These are phyloP conservation scores for Falco novaeseelandiae DNA, from an alignment of 2,797 vertebrate genomes.

Conservation along the genomic window DNA sequence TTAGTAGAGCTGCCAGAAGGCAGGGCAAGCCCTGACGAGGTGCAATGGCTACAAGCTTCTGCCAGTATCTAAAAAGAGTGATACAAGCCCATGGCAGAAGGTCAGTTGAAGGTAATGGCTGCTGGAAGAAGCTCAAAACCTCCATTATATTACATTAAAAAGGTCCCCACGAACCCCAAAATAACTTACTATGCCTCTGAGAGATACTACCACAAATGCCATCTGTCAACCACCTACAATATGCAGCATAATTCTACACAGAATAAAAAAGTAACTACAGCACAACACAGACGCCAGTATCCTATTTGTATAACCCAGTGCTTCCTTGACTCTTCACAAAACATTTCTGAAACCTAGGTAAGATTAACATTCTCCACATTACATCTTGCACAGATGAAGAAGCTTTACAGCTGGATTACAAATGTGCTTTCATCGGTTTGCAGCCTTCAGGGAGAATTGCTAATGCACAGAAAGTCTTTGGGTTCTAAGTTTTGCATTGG, in stretches of 20 bases:
- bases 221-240: constrained; percentile 2
- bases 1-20: not conserved
- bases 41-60: not conserved
- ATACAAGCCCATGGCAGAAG: not conserved
- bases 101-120: not conserved
- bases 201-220: constrained; percentile 1
- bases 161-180: constrained; percentile 9
- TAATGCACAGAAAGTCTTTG: not conserved
- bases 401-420: constrained; percentile 10
- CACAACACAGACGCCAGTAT: not conserved
- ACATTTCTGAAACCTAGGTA: not conserved
- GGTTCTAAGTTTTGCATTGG: not conserved
- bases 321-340: not conserved
- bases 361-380: not conserved
- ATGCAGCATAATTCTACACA: not conserved
- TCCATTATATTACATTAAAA: not conserved
- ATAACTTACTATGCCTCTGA: not conserved
- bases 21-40: not conserved
- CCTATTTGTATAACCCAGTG: not conserved
- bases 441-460: not conserved
- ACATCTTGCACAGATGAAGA: not conserved
- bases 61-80: not conserved
- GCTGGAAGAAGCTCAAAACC: constrained; percentile 3
- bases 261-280: not conserved
- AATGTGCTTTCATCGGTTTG: not conserved